Percentiles rank a stretch among this genome's conserved stretches.
Evolutionary conservation across 2,113 vertebrate species (phyloP).

Genomic region (Gymnocephalus cernua): DNA sequence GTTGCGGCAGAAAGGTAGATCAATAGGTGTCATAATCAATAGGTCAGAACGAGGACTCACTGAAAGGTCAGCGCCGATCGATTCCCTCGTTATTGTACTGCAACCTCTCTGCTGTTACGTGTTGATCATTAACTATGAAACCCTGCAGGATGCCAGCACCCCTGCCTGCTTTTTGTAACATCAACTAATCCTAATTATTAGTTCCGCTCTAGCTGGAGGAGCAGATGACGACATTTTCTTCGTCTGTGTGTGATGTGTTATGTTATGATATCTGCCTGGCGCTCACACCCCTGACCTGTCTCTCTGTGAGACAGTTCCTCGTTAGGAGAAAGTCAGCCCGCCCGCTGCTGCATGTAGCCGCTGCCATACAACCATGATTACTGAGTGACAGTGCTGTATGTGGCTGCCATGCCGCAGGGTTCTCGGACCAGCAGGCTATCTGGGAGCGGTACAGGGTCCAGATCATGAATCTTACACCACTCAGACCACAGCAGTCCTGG

Average conservation of each 20-base stretch:
- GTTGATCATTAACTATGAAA: constrained; percentile 69
- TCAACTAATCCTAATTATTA: constrained; percentile 80
- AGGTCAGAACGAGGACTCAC: constrained; percentile 74
- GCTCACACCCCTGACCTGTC: constrained; percentile 71
- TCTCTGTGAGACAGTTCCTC: constrained; percentile 76
- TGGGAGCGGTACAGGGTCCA: constrained; percentile 31
- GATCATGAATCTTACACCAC: constrained; percentile 39
- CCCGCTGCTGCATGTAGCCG: constrained; percentile 68
- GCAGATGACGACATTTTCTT: constrained; percentile 63
- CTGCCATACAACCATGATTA: constrained; percentile 75
- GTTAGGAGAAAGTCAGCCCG: constrained; percentile 73
- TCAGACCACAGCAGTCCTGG: constrained; percentile 32
- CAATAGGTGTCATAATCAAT: constrained; percentile 75
- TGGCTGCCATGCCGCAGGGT: constrained; percentile 17
- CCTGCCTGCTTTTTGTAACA: constrained; percentile 64
- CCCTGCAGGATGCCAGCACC: constrained; percentile 51
- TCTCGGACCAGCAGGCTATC: constrained; percentile 39
- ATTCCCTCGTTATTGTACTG: constrained; percentile 63
- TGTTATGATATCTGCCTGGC: constrained; percentile 61
- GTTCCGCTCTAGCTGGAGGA: constrained; percentile 60
- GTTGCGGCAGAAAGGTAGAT: constrained; percentile 61
- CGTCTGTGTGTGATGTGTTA: constrained; percentile 64
- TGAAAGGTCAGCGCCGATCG: constrained; percentile 70
- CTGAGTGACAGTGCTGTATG: constrained; percentile 56
- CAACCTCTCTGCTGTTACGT: constrained; percentile 69